Conservation (phyloP, 2,888 invertebrate species). For the Pristionchus entomophagus region DNA sequence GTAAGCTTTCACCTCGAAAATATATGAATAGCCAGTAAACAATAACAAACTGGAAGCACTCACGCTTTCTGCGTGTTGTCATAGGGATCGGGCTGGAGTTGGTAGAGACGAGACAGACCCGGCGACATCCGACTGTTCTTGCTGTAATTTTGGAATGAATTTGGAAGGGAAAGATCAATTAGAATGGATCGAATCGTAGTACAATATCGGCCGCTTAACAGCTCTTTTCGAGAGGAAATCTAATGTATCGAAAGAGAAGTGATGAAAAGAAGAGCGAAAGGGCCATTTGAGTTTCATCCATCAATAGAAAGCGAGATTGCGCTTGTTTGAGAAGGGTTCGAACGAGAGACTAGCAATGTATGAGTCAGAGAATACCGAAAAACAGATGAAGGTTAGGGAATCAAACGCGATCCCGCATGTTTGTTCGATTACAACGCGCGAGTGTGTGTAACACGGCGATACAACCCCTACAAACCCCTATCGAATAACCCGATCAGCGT, state of each 20-base stretch:
- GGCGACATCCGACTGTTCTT: conserved; percentile 62
- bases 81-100: conserved; percentile 74
- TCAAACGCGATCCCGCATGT: conserved; percentile 21
- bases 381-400: neutral
- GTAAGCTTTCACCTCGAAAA: no score
- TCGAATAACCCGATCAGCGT: neutral
- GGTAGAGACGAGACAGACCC: conserved; percentile 70
- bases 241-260: no score
- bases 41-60: neutral
- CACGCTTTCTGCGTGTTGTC: conserved; percentile 66
- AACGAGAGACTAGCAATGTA: no score
- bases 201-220: no score
- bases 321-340: no score
- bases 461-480: conserved; percentile 40
- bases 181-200: no score
- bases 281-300: no score
- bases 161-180: neutral
- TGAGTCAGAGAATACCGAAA: neutral
- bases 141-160: no score
- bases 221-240: no score
- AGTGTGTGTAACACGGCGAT: neutral
- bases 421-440: conserved; percentile 31
- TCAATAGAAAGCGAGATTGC: no score
- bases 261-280: no score
- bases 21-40: neutral